These are phyloP conservation scores for Colistium nudipinnis DNA, from an alignment of 2,113 vertebrate genomes.

Conservation along the genomic window DNA sequence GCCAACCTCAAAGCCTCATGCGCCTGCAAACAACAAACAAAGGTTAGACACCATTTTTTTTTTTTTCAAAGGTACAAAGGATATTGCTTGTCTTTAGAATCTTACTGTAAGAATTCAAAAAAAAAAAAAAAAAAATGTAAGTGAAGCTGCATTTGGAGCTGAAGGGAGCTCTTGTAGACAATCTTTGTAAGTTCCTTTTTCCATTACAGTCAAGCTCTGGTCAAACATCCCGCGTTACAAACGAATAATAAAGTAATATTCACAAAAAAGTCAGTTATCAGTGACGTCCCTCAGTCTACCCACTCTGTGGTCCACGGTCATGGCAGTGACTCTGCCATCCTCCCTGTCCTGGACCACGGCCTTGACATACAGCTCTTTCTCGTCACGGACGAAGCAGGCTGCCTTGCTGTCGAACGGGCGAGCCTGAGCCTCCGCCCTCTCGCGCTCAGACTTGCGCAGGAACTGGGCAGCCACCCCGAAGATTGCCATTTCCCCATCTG, in stretches of 20 bases:
- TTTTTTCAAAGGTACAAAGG: too few species aligned
- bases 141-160: not conserved
- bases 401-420: slow-evolving; percentile 85
- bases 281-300: slow-evolving; percentile 45
- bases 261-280: slow-evolving; percentile 5
- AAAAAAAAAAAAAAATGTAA: too few species aligned
- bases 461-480: slow-evolving; percentile 82
- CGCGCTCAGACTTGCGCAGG: slow-evolving; percentile 84
- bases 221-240: not conserved
- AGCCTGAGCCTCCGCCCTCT: slow-evolving; percentile 82
- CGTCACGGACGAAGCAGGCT: slow-evolving; percentile 83
- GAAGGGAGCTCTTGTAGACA: not conserved
- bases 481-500: slow-evolving; percentile 79
- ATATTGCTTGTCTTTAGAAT: too few species aligned
- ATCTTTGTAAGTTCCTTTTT: not conserved
- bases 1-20: not conserved
- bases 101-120: too few species aligned
- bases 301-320: slow-evolving; percentile 84
- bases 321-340: slow-evolving; percentile 79
- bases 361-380: slow-evolving; percentile 81
- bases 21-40: not conserved
- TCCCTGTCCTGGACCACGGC: slow-evolving; percentile 80
- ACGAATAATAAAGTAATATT: not conserved
- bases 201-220: not conserved
- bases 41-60: not conserved